These are phyloP conservation scores for Lasiurus borealis DNA, from an alignment of 2,113 vertebrate species.

Conservation along the genomic window DNA sequence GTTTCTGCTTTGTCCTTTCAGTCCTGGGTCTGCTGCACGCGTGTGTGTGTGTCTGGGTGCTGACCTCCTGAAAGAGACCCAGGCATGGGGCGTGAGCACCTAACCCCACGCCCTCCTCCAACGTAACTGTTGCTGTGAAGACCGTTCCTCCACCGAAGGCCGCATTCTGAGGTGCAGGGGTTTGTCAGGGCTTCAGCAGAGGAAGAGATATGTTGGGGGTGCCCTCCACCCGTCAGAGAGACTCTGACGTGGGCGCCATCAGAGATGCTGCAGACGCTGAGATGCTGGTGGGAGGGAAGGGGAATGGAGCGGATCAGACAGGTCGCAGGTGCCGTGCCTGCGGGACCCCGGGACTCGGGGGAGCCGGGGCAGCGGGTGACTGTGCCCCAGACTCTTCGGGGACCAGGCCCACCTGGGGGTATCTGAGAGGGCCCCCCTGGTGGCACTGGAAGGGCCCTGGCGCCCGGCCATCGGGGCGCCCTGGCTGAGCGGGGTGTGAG, in stretches of 20 bases:
- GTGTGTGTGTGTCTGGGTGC: too few relatives aligned
- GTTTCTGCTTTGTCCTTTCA: too few relatives aligned
- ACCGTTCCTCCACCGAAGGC: neutral
- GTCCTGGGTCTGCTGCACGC: fast-evolving
- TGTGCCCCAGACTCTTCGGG: fast-evolving
- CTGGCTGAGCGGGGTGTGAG: fast-evolving
- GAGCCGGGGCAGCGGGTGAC: neutral
- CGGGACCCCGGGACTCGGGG: fast-evolving
- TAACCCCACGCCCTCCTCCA: neutral
- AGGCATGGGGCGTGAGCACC: fast-evolving
- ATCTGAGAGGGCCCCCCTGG: fast-evolving
- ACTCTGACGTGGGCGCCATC: neutral
- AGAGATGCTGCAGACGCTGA: neutral
- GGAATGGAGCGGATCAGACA: too few relatives aligned
- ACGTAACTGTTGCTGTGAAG: neutral
- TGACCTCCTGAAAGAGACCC: fast-evolving
- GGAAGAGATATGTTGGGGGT: neutral
- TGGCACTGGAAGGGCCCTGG: fast-evolving
- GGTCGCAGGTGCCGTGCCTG: fast-evolving
- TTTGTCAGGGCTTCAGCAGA: neutral
- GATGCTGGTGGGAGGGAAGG: neutral
- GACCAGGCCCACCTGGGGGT: neutral
- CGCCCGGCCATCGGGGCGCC: fast-evolving
- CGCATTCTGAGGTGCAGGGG: too few relatives aligned
- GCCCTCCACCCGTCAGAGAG: neutral